Evolutionary conservation across 2,113 vertebrate genomes (phyloP).

Genomic region (Tragelaphus imberbis): DNA sequence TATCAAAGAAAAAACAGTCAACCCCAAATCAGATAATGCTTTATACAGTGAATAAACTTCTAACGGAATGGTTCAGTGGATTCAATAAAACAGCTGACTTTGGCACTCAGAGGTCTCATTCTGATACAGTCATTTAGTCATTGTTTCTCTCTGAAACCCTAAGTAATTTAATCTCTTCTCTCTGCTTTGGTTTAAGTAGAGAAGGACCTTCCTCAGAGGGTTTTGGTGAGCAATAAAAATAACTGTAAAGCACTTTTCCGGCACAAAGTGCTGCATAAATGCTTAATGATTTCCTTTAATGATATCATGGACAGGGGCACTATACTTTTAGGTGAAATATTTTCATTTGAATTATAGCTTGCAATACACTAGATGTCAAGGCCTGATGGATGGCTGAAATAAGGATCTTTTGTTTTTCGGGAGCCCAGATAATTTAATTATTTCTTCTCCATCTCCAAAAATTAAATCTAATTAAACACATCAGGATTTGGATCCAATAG

Average conservation of each 20-base stretch:
- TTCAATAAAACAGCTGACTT: conserved; percentile 34
- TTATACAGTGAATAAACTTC: not conserved
- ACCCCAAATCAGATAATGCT: not conserved
- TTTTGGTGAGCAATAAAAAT: conserved; percentile 63
- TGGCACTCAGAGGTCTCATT: not conserved
- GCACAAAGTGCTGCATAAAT: conserved; percentile 61
- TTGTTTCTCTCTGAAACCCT: conserved; percentile 16
- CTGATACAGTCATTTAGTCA: not conserved
- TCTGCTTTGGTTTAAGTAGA: conserved; percentile 26
- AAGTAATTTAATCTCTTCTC: conserved; percentile 33
- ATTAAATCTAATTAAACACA: conserved; percentile 49
- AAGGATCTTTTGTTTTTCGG: conserved; percentile 60
- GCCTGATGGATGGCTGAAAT: conserved; percentile 69
- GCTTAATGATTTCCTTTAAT: conserved; percentile 69
- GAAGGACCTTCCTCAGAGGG: conserved; percentile 43
- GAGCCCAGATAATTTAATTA: conserved; percentile 63
- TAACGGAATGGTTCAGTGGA: not conserved
- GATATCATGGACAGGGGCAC: conserved; percentile 33
- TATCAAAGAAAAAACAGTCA: not conserved
- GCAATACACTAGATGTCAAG: conserved; percentile 54
- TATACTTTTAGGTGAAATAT: conserved; percentile 59
- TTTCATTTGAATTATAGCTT: conserved; percentile 60
- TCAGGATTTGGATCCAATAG: not conserved
- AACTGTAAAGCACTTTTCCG: conserved; percentile 40
- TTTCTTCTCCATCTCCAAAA: conserved; percentile 59